Conservation (phyloP, 1,140 invertebrate genomes). For the Sipha flava region DNA sequence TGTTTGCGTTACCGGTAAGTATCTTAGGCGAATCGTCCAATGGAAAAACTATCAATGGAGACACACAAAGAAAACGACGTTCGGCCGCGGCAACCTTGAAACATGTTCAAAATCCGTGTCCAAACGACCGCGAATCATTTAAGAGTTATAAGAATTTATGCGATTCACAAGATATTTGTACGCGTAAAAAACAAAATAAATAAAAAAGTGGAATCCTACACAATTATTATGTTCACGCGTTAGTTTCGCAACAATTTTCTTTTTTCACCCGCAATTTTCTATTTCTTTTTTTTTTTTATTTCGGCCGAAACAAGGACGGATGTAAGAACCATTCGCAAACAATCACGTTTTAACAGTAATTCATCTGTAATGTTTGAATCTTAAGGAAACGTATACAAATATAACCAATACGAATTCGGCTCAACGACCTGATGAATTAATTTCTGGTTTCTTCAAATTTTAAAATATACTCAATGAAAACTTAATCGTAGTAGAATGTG, state of each 20-base stretch:
- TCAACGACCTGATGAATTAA: no score
- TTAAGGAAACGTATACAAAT: no score
- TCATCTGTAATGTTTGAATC: no score
- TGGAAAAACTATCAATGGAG: neutral
- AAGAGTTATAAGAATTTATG: neutral
- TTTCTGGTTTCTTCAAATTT: no score
- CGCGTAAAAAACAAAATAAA: neutral
- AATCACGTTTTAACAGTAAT: no score
- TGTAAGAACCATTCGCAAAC: no score
- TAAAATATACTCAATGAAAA: no score
- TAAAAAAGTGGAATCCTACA: no score
- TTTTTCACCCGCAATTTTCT: neutral
- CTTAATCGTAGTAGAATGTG: no score
- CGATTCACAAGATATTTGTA: neutral
- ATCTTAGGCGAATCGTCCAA: neutral
- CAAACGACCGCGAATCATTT: neutral
- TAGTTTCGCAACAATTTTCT: constrained; percentile 6
- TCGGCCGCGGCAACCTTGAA: neutral
- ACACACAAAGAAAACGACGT: neutral
- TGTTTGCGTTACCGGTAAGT: neutral
- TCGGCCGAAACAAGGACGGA: no score
- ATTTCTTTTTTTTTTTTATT: neutral
- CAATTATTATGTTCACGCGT: neutral
- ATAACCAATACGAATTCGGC: no score
- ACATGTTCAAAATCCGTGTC: constrained; percentile 1